A percentile compares a stretch with the other conserved stretches of the same genome.
Evolutionary conservation across 2,888 invertebrate species (phyloP).

Genomic region (Luffia ferchaultella): DNA sequence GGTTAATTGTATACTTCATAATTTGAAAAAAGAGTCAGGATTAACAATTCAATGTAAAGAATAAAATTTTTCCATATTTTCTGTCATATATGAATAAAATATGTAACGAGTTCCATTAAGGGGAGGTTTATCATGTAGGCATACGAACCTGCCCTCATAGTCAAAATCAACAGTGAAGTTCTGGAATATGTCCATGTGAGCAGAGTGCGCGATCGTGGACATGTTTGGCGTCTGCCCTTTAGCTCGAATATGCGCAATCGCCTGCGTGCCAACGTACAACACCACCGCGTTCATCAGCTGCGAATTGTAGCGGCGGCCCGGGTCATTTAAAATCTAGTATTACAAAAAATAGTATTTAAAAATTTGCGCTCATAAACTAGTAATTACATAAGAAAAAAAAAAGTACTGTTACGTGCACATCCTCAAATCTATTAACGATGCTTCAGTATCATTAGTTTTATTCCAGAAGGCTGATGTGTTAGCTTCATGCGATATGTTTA

Average conservation of each 20-base stretch:
- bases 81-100: no score
- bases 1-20: no score
- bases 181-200: conserved; percentile 99
- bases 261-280: conserved; percentile 96
- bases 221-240: conserved; percentile 94
- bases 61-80: no score
- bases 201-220: conserved; percentile 97
- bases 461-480: no score
- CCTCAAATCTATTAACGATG: no score
- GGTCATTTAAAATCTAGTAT: conserved; percentile 74
- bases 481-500: no score
- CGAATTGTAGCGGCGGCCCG: conserved; percentile 94
- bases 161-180: conserved; percentile 98
- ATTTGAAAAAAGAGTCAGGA: no score
- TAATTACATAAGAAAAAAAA: not conserved
- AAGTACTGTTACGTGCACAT: no score
- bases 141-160: conserved; percentile 84
- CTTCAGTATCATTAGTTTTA: no score
- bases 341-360: not conserved
- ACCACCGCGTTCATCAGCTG: conserved; percentile 97
- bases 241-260: conserved; percentile 88
- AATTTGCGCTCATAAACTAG: not conserved
- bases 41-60: no score
- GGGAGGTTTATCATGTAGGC: no score
- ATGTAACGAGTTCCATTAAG: no score